These are phyloP conservation scores for Drosophila demipolita DNA, from an alignment of 2,888 invertebrate genomes.

Conservation along the genomic window DNA sequence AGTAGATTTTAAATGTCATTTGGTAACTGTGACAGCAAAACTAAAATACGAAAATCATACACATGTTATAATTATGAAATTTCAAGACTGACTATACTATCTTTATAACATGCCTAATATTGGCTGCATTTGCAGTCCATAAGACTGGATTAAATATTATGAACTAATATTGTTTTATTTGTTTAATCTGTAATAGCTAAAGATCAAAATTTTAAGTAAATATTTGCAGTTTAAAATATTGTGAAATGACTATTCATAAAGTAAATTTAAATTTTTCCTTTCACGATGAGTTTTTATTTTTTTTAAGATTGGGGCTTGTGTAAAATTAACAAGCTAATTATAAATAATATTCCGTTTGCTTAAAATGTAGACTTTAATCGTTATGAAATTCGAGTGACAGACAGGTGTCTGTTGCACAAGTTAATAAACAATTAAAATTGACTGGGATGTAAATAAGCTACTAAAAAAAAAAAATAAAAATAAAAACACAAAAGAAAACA, in stretches of 20 bases:
- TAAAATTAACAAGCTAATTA: background rate
- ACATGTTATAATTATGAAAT: constrained; percentile 3
- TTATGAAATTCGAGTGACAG: constrained; percentile 16
- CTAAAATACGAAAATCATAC: constrained; percentile 12
- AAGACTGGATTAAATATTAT: background rate
- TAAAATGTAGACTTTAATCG: constrained; percentile 9
- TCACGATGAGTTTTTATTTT: background rate
- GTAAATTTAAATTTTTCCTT: background rate
- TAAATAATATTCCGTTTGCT: background rate
- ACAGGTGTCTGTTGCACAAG: constrained; percentile 57
- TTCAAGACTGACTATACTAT: background rate
- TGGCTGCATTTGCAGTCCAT: constrained; percentile 7
- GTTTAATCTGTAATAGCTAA: constrained; percentile 4
- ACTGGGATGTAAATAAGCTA: constrained; percentile 19
- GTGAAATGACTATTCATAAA: background rate
- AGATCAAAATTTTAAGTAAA: constrained; percentile 6
- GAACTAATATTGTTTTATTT: background rate
- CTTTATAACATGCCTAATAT: background rate
- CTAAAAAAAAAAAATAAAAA: constrained; percentile 14
- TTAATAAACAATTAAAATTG: constrained; percentile 47
- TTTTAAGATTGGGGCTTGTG: background rate
- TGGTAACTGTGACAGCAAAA: background rate
- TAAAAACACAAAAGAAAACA: constrained; percentile 36
- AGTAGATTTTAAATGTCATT: background rate
- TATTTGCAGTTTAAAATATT: constrained; percentile 4